phyloP scores from a whole-genome alignment of 1,140 invertebrate species.

The Brachionus angularis region DNA sequence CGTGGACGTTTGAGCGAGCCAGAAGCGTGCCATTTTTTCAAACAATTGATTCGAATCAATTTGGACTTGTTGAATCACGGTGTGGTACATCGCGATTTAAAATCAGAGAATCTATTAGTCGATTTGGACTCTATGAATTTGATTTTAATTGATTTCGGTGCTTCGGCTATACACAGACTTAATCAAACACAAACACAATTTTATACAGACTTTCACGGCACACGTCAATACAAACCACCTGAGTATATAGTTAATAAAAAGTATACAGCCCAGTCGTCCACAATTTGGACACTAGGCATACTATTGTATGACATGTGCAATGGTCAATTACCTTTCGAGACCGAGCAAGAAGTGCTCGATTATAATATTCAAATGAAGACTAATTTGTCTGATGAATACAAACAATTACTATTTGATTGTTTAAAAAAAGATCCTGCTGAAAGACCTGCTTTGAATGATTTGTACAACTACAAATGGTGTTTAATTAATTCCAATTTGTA shows the following conservation, averaged over 20 bases:
- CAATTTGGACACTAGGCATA: conserved; percentile 44
- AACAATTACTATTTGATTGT: conserved; percentile 52
- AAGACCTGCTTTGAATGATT: conserved; percentile 62
- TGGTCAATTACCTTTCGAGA: conserved; percentile 43
- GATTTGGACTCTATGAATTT: conserved; percentile 22
- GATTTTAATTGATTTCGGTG: conserved; percentile 42
- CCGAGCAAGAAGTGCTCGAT: conserved; percentile 35
- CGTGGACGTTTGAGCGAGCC: conserved; percentile 9
- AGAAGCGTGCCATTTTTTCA: conserved; percentile 40
- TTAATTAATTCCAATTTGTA: neutral
- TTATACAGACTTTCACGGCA: conserved; percentile 44
- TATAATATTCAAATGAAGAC: conserved; percentile 29
- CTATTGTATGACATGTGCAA: conserved; percentile 41
- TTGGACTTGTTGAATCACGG: neutral
- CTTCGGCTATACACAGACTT: conserved; percentile 25
- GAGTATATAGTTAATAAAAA: conserved; percentile 41
- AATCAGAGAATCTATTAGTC: conserved; percentile 44
- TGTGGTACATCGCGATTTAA: conserved; percentile 44
- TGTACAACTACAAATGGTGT: conserved; percentile 64
- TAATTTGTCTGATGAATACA: conserved; percentile 1
- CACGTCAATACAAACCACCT: conserved; percentile 38
- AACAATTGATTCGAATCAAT: conserved; percentile 25
- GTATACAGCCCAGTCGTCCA: conserved; percentile 16
- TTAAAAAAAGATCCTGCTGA: conserved; percentile 61
- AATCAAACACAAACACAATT: conserved; percentile 5